Conservation (phyloP, 2,888 invertebrate genomes). For the Chrysina gloriosa region DNA sequence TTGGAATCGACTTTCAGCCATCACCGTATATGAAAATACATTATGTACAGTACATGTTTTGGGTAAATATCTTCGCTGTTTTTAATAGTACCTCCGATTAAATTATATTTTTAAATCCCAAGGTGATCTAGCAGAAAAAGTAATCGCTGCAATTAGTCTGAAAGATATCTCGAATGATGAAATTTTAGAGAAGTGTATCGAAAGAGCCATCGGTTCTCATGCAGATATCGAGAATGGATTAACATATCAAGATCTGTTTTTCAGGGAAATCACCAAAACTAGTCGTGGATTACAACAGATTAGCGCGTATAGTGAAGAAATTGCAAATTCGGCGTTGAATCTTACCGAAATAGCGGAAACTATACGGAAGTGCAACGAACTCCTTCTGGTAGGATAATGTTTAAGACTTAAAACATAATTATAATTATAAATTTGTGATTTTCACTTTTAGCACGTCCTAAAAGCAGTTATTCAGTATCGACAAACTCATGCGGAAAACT, state of each 20-base stretch:
- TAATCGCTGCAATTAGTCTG: slow-evolving; percentile 79
- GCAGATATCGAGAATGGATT: slow-evolving; percentile 66
- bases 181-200: slow-evolving; percentile 70
- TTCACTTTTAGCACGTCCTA: slow-evolving; percentile 68
- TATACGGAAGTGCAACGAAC: slow-evolving; percentile 70
- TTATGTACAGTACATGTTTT: slow-evolving; percentile 68
- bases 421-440: slow-evolving; percentile 24
- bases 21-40: slow-evolving; percentile 61
- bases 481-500: slow-evolving; percentile 69
- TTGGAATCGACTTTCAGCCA: slow-evolving; percentile 71
- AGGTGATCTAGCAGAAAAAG: slow-evolving; percentile 82
- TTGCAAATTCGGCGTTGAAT: slow-evolving; percentile 71
- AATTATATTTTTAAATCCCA: too few relatives aligned
- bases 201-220: slow-evolving; percentile 66
- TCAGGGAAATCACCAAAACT: slow-evolving; percentile 75
- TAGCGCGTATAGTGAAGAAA: slow-evolving; percentile 71
- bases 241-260: slow-evolving; percentile 81
- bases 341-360: slow-evolving; percentile 69
- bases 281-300: slow-evolving; percentile 75
- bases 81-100: background rate
- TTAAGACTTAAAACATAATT: slow-evolving; percentile 26
- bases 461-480: slow-evolving; percentile 75
- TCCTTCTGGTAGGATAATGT: slow-evolving; percentile 66
- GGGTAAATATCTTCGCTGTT: slow-evolving; percentile 50
- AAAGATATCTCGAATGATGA: slow-evolving; percentile 72